Base-by-base conservation (phyloP, 1,140 invertebrate species). In the Diorhabda carinulata region DNA sequence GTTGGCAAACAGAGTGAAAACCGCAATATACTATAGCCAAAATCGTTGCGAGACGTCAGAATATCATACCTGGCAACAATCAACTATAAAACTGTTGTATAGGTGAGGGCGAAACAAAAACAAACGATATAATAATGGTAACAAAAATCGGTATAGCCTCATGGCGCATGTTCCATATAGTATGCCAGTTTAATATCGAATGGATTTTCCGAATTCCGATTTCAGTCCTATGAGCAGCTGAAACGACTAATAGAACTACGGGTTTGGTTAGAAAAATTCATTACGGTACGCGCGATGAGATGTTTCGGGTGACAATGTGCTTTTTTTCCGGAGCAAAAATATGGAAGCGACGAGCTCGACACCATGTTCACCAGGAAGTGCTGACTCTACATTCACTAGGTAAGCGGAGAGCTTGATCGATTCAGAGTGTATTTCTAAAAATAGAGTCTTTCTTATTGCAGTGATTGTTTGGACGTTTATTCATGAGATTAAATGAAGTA, bases 311-410 rank as follows among this genome's bases (percentile, higher is more conserved):
- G 64, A 65, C 40, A 57, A 65, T 65, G 64, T 42, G 64, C 40
- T 25, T 25, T 52, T 52, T 64, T 41, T 57, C n/a, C 47, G 52
- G 43, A 9, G 40, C n/a, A 41, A 56, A 60, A 56, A 61, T 25
- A 67, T 67, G 66, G 66, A 67, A 56, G 66, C 66, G 40, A 67
- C 66, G 25, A 67, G 66, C 10, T 67, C 66, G 57, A 67, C 66
- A n/a, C 66, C 66, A 42, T 73, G 76, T 43, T 74, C 74, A 47
- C 68, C 70, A 47, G 69, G 73, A 69, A 70, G 71, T 64, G 74
- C 73, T 42, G 77, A 78, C 72, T 76, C 77, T 5, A 77, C 77
- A n/a, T 78, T 76, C 64, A 73, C 77, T 73, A 78, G 77, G 77
- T 78, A 74, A 69, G 61, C 10, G 43, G 25, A 3, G 9, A 63